Evolutionary conservation across 2,888 invertebrate species (phyloP), one percentile per base, ranked within the genome.

Genomic region (Pemphredon lugubris): DNA sequence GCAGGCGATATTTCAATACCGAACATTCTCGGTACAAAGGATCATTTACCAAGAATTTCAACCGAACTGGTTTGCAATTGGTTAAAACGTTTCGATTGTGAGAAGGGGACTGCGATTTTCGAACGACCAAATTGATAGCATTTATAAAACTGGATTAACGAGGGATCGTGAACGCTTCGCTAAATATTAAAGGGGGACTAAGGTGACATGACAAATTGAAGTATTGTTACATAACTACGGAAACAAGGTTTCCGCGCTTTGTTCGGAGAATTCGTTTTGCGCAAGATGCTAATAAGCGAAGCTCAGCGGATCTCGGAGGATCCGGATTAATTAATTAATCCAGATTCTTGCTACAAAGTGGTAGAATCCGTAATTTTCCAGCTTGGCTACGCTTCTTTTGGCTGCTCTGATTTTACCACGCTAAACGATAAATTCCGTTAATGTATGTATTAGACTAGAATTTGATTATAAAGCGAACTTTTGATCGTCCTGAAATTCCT

Each of bases 281-380:
- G n/a, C 34, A 34, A 7, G 0, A n/a, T 34, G 34, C n/a, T 34
- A 34, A 34, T 9, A 34, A 34, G 34, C 34, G 11, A 7, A 34
- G 34, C 34, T 34, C 34, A 1, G 1, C 30, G 30, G 34, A 34
- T 7, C 26, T 7, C 4, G 7, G 26, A 26, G 26, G 34, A n/a
- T n/a, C n/a, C n/a, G n/a, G n/a, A n/a, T 34, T 34, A 34, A 34
- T 34, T 34, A 34, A 34, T 34, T 34, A 34, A 34, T 34, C 34
- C 34, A 34, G 34, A n/a, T 34, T 34, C 34, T 9, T n/a, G 1
- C 3, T 3, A 4, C n/a, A 34, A 34, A 34, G 9, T 30, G 30
- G 9, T 9, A 30, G 9, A 30, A 9, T 6, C 7, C 30, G 6
- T 30, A 30, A 2, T 2, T 9, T 9, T 9, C 9, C 6, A 30